Evolutionary conservation across 2,113 vertebrate genomes (phyloP).

Genomic region (Brevimyrus niger): DNA sequence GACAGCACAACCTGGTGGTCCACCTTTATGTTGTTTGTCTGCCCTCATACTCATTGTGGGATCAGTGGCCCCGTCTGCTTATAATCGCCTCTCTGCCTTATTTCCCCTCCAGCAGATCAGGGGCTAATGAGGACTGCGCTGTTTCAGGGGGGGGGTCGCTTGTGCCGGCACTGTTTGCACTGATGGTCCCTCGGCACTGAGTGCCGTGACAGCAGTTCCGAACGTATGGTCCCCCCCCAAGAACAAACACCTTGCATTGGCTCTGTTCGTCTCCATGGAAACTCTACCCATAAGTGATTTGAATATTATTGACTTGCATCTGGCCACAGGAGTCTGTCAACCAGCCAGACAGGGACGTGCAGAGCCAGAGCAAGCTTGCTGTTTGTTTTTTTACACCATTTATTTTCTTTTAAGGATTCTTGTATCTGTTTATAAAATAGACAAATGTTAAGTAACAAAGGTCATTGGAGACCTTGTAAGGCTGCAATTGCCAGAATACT

Average conservation of each 20-base stretch:
- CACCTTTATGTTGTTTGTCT: background rate
- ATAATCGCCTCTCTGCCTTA: background rate
- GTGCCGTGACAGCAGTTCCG: background rate
- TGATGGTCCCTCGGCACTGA: background rate
- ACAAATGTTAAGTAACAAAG: background rate
- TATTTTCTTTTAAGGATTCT: background rate
- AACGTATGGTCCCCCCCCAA: background rate
- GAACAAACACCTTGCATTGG: background rate
- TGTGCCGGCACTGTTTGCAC: background rate
- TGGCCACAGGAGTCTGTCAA: background rate
- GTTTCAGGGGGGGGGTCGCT: background rate
- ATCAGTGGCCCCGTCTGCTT: background rate
- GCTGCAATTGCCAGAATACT: background rate
- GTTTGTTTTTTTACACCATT: background rate
- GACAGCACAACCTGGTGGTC: background rate
- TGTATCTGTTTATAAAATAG: background rate
- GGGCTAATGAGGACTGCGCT: background rate
- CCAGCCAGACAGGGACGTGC: background rate
- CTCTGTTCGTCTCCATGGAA: background rate
- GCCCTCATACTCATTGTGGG: background rate
- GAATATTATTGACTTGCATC: background rate
- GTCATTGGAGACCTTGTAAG: background rate
- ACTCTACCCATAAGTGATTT: slow-evolving; percentile 4
- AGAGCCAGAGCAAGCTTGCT: background rate
- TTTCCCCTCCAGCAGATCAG: background rate